Percentiles rank a stretch among this genome's conserved stretches.
phyloP scores from a whole-genome alignment of 2,888 invertebrate genomes.

The Oscheius myriophilus region DNA sequence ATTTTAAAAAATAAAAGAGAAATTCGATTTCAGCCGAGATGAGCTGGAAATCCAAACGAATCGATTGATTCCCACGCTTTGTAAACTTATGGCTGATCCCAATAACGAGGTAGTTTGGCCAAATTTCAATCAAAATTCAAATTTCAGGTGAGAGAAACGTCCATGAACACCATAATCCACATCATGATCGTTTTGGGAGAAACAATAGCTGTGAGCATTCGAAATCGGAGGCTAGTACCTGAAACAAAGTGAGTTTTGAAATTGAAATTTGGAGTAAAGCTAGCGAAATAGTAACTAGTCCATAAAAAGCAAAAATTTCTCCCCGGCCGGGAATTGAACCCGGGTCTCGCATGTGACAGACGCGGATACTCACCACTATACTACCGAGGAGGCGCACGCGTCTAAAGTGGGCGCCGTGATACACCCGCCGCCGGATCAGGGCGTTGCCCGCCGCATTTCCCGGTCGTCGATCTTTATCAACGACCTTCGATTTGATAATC shows the following conservation, averaged over 20 bases:
- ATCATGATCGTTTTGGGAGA: constrained; percentile 28
- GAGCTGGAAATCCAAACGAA: constrained; percentile 28
- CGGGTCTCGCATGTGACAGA: constrained; percentile 69
- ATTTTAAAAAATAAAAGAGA: not conserved
- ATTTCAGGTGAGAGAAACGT: constrained; percentile 29
- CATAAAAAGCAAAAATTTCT: constrained; percentile 42
- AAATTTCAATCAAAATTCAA: not conserved
- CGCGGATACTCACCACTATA: constrained; percentile 69
- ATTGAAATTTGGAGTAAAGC: not conserved
- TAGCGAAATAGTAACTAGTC: not conserved
- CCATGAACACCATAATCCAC: constrained; percentile 26
- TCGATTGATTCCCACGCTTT: constrained; percentile 25
- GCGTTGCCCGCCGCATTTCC: no score
- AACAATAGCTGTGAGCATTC: constrained; percentile 15
- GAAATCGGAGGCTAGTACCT: constrained; percentile 28
- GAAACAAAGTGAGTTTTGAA: constrained; percentile 25
- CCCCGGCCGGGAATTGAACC: constrained; percentile 69
- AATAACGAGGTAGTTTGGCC: constrained; percentile 22
- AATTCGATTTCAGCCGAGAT: constrained; percentile 21
- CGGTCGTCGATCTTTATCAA: no score
- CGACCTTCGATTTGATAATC: no score
- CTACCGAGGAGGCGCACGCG: constrained; percentile 53
- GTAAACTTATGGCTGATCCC: constrained; percentile 31
- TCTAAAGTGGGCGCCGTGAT: no score
- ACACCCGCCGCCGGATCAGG: no score